A percentile compares a stretch with the other conserved stretches of the same genome.
phyloP scores from a whole-genome alignment of 2,797 vertebrate genomes.

The Hozukius guyotensis region DNA sequence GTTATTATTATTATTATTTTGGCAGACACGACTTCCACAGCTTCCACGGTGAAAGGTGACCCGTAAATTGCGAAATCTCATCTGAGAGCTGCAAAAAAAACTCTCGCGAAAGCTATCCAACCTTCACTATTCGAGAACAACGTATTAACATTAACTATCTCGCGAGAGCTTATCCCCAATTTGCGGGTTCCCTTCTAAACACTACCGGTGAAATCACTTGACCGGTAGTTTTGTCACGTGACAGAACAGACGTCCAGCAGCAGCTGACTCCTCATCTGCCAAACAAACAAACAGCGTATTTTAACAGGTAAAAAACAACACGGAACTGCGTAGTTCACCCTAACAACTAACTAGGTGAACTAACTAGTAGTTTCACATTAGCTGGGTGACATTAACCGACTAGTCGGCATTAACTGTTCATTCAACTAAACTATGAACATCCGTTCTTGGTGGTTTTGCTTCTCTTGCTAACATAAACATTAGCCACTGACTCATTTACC shows the following conservation, averaged over 20 bases:
- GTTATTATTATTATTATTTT: too few species aligned
- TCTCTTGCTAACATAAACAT: neutral
- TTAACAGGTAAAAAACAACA: neutral
- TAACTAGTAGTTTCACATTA: neutral
- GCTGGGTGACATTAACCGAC: neutral
- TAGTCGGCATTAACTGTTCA: neutral
- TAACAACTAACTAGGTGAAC: neutral
- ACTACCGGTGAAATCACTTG: neutral
- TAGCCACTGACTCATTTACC: neutral
- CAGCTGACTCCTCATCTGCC: neutral
- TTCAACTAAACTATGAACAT: neutral
- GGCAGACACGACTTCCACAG: too few species aligned
- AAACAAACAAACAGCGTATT: neutral
- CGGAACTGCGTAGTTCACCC: accelerated
- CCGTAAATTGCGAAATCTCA: too few species aligned
- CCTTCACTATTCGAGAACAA: too few species aligned
- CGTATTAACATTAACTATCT: too few species aligned
- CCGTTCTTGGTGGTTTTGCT: neutral
- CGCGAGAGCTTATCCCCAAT: too few species aligned
- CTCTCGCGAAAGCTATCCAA: too few species aligned
- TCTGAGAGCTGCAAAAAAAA: too few species aligned
- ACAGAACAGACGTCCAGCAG: neutral
- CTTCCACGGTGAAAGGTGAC: accelerated
- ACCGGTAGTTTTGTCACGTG: slow-evolving; percentile 11
- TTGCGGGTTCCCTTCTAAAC: too few species aligned